These are phyloP conservation scores for Brachyhypopomus occidentalis DNA, from an alignment of 2,113 vertebrate genomes.

Conservation along the genomic window DNA sequence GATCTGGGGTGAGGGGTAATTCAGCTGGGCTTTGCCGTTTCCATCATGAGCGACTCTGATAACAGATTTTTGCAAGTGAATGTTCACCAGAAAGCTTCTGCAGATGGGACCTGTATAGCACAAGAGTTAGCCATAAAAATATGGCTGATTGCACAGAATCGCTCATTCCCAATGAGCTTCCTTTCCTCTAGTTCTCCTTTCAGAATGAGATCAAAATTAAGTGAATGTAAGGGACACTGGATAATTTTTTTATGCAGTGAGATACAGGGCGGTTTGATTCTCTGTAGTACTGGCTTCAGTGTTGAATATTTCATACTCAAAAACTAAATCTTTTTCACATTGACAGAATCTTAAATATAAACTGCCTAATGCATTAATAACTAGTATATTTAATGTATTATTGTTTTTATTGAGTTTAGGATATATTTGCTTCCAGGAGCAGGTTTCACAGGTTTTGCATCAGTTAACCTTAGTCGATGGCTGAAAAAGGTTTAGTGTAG, in stretches of 20 bases:
- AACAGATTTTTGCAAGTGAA: neutral
- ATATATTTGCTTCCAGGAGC: no score
- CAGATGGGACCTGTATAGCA: constrained; percentile 13
- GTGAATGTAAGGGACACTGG: neutral
- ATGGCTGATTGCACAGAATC: constrained; percentile 26
- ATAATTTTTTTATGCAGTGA: neutral
- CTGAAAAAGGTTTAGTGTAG: no score
- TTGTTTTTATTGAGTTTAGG: no score
- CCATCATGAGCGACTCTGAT: neutral
- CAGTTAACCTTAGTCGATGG: no score
- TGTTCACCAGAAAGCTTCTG: neutral
- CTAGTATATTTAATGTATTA: neutral
- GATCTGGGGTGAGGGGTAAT: neutral
- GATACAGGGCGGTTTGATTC: neutral
- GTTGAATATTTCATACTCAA: neutral
- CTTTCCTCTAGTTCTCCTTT: neutral
- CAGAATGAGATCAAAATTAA: constrained; percentile 10
- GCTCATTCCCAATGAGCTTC: constrained; percentile 21
- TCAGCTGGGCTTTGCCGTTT: neutral
- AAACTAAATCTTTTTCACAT: neutral
- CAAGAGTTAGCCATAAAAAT: neutral
- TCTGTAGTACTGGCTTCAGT: neutral
- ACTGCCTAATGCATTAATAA: neutral
- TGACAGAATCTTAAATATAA: neutral
- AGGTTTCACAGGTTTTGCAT: no score